Evolutionary conservation across 2,797 vertebrate species (phyloP).

Genomic region (Limosa lapponica): DNA sequence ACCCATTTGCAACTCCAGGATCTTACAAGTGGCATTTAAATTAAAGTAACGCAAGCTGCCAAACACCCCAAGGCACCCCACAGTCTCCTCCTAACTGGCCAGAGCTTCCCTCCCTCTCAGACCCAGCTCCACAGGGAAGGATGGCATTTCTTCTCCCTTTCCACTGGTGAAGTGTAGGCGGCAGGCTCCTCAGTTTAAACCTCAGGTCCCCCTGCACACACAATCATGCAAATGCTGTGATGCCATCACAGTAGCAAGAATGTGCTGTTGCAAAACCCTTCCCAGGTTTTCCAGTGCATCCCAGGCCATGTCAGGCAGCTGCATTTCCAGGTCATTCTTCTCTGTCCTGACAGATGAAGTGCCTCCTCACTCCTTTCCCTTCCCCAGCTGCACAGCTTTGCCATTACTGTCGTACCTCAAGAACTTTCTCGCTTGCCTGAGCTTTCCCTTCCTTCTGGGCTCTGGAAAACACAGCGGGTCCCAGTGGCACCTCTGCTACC

Average conservation of each 20-base stretch:
- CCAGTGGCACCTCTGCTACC: accelerated
- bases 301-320: neutral
- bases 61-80: neutral
- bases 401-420: neutral
- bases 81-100: neutral
- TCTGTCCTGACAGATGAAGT: neutral
- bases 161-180: neutral
- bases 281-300: neutral
- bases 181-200: neutral
- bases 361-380: neutral
- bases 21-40: neutral
- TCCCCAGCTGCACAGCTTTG: neutral
- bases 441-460: neutral
- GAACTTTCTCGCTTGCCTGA: neutral
- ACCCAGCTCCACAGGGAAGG: neutral
- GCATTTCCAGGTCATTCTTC: neutral
- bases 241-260: neutral
- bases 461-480: neutral
- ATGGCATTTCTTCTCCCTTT: neutral
- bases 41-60: neutral
- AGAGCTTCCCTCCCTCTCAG: neutral
- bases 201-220: neutral
- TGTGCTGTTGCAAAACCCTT: neutral
- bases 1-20: too few species aligned
- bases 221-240: neutral